Percentiles rank a stretch among this genome's conserved stretches.
Conservation (phyloP, 2,113 vertebrate species). For the Prochilodus magdalenae region DNA sequence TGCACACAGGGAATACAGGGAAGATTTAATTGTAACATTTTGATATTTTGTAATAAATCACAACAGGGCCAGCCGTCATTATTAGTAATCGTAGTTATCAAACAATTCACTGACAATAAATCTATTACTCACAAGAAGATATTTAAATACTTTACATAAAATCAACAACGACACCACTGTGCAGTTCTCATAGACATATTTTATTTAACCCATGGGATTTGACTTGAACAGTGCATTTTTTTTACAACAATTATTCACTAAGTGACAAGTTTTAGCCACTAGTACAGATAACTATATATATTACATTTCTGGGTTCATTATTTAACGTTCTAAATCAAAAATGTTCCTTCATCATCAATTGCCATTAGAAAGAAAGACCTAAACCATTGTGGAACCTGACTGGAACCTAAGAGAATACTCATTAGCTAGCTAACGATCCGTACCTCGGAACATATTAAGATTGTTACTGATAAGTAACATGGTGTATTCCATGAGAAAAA, state of each 20-base stretch:
- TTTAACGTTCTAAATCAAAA: conserved; percentile 54
- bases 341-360: conserved; percentile 68
- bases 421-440: conserved; percentile 70
- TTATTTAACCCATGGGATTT: conserved; percentile 82
- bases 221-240: conserved; percentile 82
- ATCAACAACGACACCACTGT: neutral
- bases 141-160: too few species aligned
- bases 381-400: conserved; percentile 57
- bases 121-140: too few species aligned
- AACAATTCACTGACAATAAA: too few species aligned
- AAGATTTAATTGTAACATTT: too few species aligned
- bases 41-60: too few species aligned
- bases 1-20: too few species aligned
- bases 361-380: conserved; percentile 59
- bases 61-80: too few species aligned
- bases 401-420: conserved; percentile 54
- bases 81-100: too few species aligned
- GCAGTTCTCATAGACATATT: conserved; percentile 68
- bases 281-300: conserved; percentile 75
- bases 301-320: conserved; percentile 74
- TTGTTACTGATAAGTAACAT: conserved; percentile 70
- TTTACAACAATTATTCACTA: conserved; percentile 80
- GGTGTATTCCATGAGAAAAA: conserved; percentile 65
- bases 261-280: conserved; percentile 77
- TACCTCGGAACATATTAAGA: conserved; percentile 68